A percentile compares a stretch with the other conserved stretches of the same genome.
These are phyloP conservation scores for Fundulus diaphanus DNA, from an alignment of 2,797 vertebrate species.

Conservation along the genomic window DNA sequence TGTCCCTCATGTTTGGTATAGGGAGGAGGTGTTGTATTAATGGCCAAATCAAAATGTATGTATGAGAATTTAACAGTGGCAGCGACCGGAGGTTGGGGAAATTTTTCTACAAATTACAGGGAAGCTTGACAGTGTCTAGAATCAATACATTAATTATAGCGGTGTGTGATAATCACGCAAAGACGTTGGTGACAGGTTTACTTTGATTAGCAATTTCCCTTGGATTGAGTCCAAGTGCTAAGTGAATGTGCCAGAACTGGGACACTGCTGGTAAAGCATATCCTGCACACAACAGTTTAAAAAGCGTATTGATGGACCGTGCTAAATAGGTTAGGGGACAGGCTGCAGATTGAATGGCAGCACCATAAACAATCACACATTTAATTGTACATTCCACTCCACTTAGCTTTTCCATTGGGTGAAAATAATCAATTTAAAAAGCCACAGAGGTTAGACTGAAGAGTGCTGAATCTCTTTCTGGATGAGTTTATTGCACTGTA, in stretches of 20 bases:
- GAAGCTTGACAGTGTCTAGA: conserved; percentile 39
- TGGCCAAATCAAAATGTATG: conserved; percentile 50
- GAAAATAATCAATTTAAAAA: conserved; percentile 69
- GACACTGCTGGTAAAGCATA: conserved; percentile 55
- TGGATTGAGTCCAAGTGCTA: conserved; percentile 52
- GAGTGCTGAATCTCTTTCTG: conserved; percentile 43
- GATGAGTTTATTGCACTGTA: conserved; percentile 45
- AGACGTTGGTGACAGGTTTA: conserved; percentile 59
- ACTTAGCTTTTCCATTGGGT: conserved; percentile 57
- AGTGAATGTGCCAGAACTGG: conserved; percentile 50
- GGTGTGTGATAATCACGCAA: conserved; percentile 59
- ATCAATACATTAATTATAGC: conserved; percentile 73
- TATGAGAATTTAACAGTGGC: conserved; percentile 47
- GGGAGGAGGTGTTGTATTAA: conserved; percentile 72
- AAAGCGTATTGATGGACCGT: conserved; percentile 56
- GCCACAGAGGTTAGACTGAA: conserved; percentile 38
- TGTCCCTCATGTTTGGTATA: conserved; percentile 30
- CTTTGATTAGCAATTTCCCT: conserved; percentile 63
- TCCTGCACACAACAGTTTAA: conserved; percentile 53
- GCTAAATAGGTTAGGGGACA: conserved; percentile 56
- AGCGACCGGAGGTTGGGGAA: conserved; percentile 29
- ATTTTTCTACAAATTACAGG: conserved; percentile 35
- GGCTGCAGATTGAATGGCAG: conserved; percentile 52
- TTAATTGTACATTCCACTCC: conserved; percentile 71
- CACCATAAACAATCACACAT: conserved; percentile 65